Conservation (phyloP, 2,113 vertebrate species). For the Chitala chitala region DNA sequence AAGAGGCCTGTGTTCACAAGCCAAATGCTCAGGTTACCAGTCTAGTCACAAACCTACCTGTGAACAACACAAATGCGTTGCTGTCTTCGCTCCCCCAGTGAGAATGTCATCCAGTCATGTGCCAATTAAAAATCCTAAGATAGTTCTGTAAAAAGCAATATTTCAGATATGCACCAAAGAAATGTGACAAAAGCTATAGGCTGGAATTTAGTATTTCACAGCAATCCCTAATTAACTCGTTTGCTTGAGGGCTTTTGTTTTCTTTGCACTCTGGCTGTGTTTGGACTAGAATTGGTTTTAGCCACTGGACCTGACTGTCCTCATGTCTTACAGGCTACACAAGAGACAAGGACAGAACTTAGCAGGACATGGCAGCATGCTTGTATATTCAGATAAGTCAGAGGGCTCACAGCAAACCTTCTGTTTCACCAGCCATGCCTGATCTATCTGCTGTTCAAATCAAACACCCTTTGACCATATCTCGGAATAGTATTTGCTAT, state of each 20-base stretch:
- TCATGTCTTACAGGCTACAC: neutral
- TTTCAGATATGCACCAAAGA: neutral
- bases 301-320: neutral
- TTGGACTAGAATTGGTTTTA: neutral
- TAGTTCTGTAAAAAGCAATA: constrained; percentile 9
- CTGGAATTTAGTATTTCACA: constrained; percentile 6
- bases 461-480: no score
- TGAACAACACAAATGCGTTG: neutral
- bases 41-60: neutral
- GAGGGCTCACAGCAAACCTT: neutral
- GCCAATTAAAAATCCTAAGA: constrained; percentile 8
- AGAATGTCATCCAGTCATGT: constrained; percentile 2
- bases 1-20: neutral
- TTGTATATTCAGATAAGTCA: neutral
- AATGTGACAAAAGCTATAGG: constrained; percentile 17
- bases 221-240: constrained; percentile 11
- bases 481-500: no score
- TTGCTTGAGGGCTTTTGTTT: neutral
- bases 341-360: neutral
- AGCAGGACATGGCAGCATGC: neutral
- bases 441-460: neutral
- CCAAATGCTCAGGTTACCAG: neutral
- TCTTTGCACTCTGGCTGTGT: neutral
- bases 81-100: neutral
- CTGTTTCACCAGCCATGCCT: neutral